A percentile compares a stretch with the other conserved stretches of the same genome.
These are phyloP conservation scores for Hypomecis atomaria DNA, from an alignment of 2,888 invertebrate species.

Conservation along the genomic window DNA sequence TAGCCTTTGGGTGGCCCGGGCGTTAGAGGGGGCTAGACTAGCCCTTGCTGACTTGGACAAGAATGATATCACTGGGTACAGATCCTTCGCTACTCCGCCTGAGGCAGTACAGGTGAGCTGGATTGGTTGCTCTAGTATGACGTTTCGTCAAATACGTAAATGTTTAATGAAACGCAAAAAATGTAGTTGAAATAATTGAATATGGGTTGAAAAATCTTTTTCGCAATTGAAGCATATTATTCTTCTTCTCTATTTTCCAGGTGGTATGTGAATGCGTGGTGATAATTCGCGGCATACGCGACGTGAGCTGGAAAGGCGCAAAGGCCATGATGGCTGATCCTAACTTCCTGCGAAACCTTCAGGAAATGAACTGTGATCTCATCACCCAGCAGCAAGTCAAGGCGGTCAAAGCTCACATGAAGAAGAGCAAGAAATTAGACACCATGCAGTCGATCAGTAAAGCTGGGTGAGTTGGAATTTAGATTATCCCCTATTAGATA, in stretches of 20 bases:
- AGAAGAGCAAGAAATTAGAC: slow-evolving; percentile 88
- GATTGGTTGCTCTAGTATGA: too few relatives aligned
- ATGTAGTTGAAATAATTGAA: too few relatives aligned
- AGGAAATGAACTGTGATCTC: slow-evolving; percentile 94
- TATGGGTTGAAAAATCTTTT: too few relatives aligned
- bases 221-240: too few relatives aligned
- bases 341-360: slow-evolving; percentile 90
- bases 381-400: slow-evolving; percentile 89
- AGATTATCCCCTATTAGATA: neutral
- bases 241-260: too few relatives aligned
- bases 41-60: slow-evolving; percentile 94
- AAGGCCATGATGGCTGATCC: slow-evolving; percentile 97
- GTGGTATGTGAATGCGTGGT: slow-evolving; percentile 95
- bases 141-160: too few relatives aligned
- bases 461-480: slow-evolving; percentile 85
- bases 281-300: slow-evolving; percentile 92
- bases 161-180: too few relatives aligned
- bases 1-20: slow-evolving; percentile 93
- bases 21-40: slow-evolving; percentile 90
- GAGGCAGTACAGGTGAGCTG: slow-evolving; percentile 90
- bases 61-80: slow-evolving; percentile 95
- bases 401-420: slow-evolving; percentile 89
- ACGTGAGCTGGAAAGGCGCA: slow-evolving; percentile 95
- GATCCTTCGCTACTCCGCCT: slow-evolving; percentile 96
- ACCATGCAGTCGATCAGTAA: slow-evolving; percentile 94